Conservation (phyloP, 2,113 vertebrate genomes). For the Cavia aperea region DNA sequence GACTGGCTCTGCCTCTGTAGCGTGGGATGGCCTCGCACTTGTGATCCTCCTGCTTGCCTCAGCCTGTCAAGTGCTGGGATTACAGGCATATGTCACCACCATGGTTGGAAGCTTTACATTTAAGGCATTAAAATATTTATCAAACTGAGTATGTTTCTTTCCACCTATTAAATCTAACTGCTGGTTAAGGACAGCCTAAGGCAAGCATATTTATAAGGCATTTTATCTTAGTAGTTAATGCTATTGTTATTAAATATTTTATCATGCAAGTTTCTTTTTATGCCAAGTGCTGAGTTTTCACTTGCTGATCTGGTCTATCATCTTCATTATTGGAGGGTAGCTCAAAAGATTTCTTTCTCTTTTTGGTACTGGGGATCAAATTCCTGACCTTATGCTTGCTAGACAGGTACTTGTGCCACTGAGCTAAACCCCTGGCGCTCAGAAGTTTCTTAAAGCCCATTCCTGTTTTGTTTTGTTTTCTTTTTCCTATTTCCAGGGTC, state of each 20-base stretch:
- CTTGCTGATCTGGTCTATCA: background rate
- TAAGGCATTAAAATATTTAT: slow-evolving; percentile 17
- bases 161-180: slow-evolving; percentile 31
- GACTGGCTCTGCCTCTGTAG: background rate
- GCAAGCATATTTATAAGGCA: slow-evolving; percentile 5
- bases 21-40: background rate
- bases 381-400: too few species aligned
- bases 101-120: slow-evolving; percentile 27
- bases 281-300: slow-evolving; percentile 20
- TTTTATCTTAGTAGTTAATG: background rate
- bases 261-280: background rate
- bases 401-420: too few species aligned
- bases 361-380: too few species aligned
- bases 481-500: background rate
- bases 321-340: background rate
- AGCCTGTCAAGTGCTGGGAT: background rate
- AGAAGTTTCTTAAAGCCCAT: background rate
- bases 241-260: slow-evolving; percentile 40
- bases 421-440: background rate
- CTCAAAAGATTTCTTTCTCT: too few species aligned
- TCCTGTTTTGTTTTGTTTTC: background rate
- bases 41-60: background rate
- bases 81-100: background rate
- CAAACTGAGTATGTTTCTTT: slow-evolving; percentile 14
- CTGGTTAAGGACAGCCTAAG: background rate